Conservation (phyloP, 92 coral and sea anemone species). For the Hydrozoanthus gracilis region DNA sequence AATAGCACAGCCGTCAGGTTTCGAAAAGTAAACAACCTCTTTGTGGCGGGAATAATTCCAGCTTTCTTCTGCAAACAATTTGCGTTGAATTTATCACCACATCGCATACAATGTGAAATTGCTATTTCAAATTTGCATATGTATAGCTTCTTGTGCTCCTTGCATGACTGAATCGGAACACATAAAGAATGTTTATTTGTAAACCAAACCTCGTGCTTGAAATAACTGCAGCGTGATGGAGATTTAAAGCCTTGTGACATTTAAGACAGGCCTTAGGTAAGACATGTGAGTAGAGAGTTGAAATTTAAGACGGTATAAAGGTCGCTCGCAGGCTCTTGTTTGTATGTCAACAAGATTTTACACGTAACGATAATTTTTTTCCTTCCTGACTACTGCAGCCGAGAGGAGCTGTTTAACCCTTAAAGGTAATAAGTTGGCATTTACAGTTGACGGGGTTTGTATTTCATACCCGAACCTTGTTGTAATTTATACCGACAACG, state of each 20-base stretch:
- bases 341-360: conserved; percentile 42
- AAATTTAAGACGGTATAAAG: not conserved
- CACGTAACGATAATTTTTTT: conserved; percentile 30
- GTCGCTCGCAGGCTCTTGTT: not conserved
- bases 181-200: conserved; percentile 23
- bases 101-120: conserved; percentile 29
- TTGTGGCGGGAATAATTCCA: conserved; percentile 41
- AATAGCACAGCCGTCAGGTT: not conserved
- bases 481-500: not conserved
- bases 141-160: conserved; percentile 23
- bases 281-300: conserved; percentile 25
- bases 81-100: conserved; percentile 45
- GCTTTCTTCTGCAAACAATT: conserved; percentile 44
- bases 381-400: not conserved
- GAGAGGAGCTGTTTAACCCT: conserved; percentile 1
- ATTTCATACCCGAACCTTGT: not conserved
- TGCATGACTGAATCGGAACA: conserved; percentile 44
- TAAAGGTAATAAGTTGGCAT: not conserved
- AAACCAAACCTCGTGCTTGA: conserved; percentile 47
- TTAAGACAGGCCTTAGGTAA: not conserved
- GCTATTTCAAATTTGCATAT: conserved; percentile 41
- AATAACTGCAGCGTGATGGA: conserved; percentile 13
- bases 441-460: not conserved
- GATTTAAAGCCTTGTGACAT: conserved; percentile 22
- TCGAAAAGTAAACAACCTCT: conserved; percentile 14